Conservation (phyloP, 2,113 vertebrate genomes). For the Tichodroma muraria region DNA sequence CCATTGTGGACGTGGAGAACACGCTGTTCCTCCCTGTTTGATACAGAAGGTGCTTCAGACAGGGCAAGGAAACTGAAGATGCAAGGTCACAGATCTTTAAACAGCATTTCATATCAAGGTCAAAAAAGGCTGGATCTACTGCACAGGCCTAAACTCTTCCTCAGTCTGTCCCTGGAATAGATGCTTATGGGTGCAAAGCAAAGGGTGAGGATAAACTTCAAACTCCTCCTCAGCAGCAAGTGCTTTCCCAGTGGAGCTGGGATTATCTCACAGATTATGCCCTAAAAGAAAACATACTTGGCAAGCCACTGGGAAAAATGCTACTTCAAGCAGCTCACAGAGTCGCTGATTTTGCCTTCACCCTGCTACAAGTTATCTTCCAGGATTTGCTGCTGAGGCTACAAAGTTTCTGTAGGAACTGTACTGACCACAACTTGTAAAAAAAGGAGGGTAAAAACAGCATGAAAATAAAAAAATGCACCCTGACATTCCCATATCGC, state of each 20-base stretch:
- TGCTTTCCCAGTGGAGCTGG: not conserved
- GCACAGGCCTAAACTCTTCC: not conserved
- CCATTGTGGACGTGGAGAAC: not conserved
- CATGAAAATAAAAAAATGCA: not conserved
- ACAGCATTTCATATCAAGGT: not conserved
- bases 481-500: not conserved
- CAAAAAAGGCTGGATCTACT: not conserved
- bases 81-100: not conserved
- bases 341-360: not conserved
- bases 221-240: not conserved
- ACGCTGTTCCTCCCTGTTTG: not conserved
- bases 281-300: not conserved
- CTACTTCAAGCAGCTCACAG: not conserved
- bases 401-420: not conserved
- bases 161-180: not conserved
- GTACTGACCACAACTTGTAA: not conserved
- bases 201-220: not conserved
- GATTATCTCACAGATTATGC: slow-evolving; percentile 1
- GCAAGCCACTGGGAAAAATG: not conserved
- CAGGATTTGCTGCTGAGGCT: not conserved
- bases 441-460: not conserved
- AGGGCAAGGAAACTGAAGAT: not conserved
- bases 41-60: not conserved
- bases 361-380: not conserved
- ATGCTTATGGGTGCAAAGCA: not conserved